phyloP scores from a whole-genome alignment of 1,140 invertebrate genomes.

The Megalopta genalis region DNA sequence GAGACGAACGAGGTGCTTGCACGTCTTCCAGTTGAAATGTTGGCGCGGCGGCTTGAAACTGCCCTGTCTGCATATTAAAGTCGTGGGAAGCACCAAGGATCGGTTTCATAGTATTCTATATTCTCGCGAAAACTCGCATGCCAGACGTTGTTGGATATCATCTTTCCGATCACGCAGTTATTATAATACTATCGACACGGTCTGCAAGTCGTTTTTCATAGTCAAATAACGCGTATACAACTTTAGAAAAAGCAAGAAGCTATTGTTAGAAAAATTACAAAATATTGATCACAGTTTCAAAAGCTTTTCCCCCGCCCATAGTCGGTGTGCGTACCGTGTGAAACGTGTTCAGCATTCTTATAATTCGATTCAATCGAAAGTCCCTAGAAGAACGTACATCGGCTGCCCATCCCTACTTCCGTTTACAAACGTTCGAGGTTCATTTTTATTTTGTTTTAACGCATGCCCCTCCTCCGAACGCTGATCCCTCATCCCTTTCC shows the following conservation, averaged over 20 bases:
- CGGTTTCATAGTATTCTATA: slow-evolving; percentile 33
- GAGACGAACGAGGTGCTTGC: slow-evolving; percentile 24
- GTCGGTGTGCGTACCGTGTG: not conserved
- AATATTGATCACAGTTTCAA: slow-evolving; percentile 1
- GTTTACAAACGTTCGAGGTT: slow-evolving; percentile 32
- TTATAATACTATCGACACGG: no score
- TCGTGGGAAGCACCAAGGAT: slow-evolving; percentile 44
- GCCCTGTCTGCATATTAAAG: slow-evolving; percentile 54
- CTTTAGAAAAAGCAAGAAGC: no score
- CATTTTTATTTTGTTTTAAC: slow-evolving; percentile 41
- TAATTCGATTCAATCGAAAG: not conserved
- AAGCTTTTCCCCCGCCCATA: not conserved
- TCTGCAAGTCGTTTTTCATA: no score
- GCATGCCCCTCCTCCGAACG: not conserved
- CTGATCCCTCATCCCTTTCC: not conserved
- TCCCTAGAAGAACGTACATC: slow-evolving; percentile 10
- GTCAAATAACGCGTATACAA: no score
- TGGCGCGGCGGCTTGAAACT: slow-evolving; percentile 42
- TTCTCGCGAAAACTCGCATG: slow-evolving; percentile 12
- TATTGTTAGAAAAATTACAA: not conserved
- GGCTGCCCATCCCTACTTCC: slow-evolving; percentile 34
- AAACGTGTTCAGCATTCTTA: not conserved
- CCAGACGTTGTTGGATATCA: not conserved
- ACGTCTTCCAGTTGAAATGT: slow-evolving; percentile 43
- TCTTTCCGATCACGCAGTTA: not conserved